Evolutionary conservation across 2,797 vertebrate genomes (phyloP), one percentile per base, ranked within the genome.

Genomic region (Lacerta viridis): DNA sequence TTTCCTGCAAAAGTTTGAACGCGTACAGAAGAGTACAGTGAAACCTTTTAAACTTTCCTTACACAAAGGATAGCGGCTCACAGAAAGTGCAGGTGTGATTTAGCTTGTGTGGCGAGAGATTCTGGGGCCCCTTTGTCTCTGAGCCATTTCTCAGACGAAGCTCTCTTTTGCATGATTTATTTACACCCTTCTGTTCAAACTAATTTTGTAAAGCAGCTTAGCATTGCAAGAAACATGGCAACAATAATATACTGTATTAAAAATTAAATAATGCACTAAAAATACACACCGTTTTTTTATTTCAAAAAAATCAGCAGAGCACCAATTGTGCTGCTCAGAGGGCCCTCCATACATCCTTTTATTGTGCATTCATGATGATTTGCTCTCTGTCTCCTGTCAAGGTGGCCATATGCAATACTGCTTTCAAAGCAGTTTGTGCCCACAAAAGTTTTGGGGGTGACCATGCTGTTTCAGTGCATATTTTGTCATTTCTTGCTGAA

Each of bases 311-410:
- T 0, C 9, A 69, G 25, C 9, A 15, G 68, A 69, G 11, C 68
- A 69, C 29, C 13, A 0, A 61, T 23, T 61, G 59, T 61, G 18
- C 59, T 23, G 59, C 18, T 2, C 59, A 18, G 17, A 33, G 33
- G 33, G 33, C 33, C 33, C 33, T 33, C 33, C 50, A 55, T 4
- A 55, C 50, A 7, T 55, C 50, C 50, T 61, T 61, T 64, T 64
- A 64, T 64, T 64, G 61, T 29, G 27, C 1, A 23, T 61, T 61
- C 20, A 61, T 61, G 59, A 61, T 64, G 18, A 23, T 64, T 23
- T 64, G 20, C 6, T 0, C 6, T 64, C 18, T 23, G 17, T 5
- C 1, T 23, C 1, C 17, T 64, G 20, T 64, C 2, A 23, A 23
- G 5, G 61, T 23, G 20, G 61, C 61, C 61, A 64, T 23, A 64